Base-by-base conservation (phyloP, 2,888 invertebrate species). In the Eudasyphora cyanicolor region DNA sequence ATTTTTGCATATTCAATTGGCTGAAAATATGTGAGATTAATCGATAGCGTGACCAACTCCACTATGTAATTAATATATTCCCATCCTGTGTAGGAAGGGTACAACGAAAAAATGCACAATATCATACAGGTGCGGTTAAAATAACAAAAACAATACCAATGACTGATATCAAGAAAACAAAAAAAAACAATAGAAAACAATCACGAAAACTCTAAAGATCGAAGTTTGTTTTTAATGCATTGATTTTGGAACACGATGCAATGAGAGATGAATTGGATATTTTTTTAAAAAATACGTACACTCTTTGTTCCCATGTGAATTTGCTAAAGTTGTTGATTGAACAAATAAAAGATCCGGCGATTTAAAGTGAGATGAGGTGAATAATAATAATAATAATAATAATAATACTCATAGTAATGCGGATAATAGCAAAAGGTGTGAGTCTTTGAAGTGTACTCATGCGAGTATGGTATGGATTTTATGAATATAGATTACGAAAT, bases 101-200 rank as follows among this genome's bases (percentile, higher is more conserved):
- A 57, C 12, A 57, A 57, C 14, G 12, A 54, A 27, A 24, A 27
- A 27, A 60, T 10, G 14, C n/a, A 57, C 57, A 57, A 38, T 14
- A 4, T 38, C 35, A 67, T 24, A 24, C 42, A 42, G 67, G 42
- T 67, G 67, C 21, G 67, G 67, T 42, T 42, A 42, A 42, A 14
- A 42, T 14, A 67, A 67, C 42, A 67, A 67, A 32, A 27, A 14
- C 42, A 24, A 42, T 12, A 27, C 2, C 29, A 29, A 35, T n/a
- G 17, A 57, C 8, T 27, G 35, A 24, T 27, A 57, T 27, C n/a
- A n/a, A n/a, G n/a, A 57, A 19, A 38, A 64, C 5, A 21, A 38
- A 17, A 2, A 64, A 21, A 10, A 67, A 21, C 38, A 67, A n/a
- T 42, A 67, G 12, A 8, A 24, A 67, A 64, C 64, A 64, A 7